Evolutionary conservation across 2,888 invertebrate species (phyloP).

Genomic region (Eurois occulta): DNA sequence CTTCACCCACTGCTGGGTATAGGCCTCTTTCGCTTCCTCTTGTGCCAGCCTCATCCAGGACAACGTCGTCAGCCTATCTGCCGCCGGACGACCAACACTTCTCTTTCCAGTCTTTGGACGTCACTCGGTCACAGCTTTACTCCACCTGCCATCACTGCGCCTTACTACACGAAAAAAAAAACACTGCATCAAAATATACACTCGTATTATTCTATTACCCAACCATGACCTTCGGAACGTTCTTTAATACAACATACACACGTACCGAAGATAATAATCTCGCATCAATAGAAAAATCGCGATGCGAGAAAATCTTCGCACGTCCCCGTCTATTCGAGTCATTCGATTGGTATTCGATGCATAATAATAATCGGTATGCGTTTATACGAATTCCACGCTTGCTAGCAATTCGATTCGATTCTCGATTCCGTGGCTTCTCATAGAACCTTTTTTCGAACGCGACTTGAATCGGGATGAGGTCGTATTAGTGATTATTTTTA

Average conservation of each 20-base stretch:
- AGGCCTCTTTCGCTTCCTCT: no score
- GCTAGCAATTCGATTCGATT: conserved; percentile 73
- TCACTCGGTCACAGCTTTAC: no score
- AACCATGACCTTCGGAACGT: conserved; percentile 23
- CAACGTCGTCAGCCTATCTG: no score
- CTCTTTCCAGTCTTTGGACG: no score
- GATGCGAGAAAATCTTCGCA: conserved; percentile 72
- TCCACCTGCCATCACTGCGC: no score
- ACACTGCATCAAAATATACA: no score
- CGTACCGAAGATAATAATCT: conserved; percentile 60
- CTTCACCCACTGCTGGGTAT: no score
- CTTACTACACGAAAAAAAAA: no score
- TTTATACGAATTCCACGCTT: conserved; percentile 81
- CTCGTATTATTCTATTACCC: not conserved
- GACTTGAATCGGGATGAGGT: conserved; percentile 74
- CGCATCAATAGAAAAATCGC: conserved; percentile 69
- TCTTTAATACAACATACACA: conserved; percentile 49
- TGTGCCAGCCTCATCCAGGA: no score
- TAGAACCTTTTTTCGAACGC: conserved; percentile 80
- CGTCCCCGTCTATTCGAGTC: conserved; percentile 70
- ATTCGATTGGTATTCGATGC: conserved; percentile 78
- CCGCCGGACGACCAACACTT: no score
- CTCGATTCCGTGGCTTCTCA: conserved; percentile 69
- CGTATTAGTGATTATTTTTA: conserved; percentile 68
- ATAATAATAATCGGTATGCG: conserved; percentile 84